Base-by-base conservation (phyloP, 2,888 invertebrate genomes). In the Scelioninae gen. 1 region DNA sequence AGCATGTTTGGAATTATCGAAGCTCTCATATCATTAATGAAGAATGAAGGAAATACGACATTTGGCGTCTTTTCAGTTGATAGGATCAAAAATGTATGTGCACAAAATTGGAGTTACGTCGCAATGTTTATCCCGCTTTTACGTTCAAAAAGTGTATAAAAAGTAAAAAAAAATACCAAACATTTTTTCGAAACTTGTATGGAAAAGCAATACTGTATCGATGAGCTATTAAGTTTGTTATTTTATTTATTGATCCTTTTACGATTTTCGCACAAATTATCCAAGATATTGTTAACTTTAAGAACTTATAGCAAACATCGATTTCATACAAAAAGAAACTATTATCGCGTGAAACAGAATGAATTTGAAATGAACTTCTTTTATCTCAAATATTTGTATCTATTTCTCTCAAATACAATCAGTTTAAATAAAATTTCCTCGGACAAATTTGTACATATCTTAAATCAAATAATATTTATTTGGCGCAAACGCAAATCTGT, bases 201-300 rank as follows among this genome's bases (percentile, higher is more conserved):
- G 0, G 32, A 15, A n/a, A 10, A 72, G 11, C 38, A 72, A 72
- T 63, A 72, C 63, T 65, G 74, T 45, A 15, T 31, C 13, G 49
- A 53, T 62, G 32, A 15, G n/a, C 13, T 34, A 47, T 69, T 38
- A n/a, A 40, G 10, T 7, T 34, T 71, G 31, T 49, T 47, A 15
- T 15, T 47, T 47, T 47, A 47, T 15, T 47, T 15, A 7, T 6
- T 47, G 1, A 15, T 31, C 29, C 23, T 23, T 23, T 2, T 23
- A 23, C 23, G 23, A n/a, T 23, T 23, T 23, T 23, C 23, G 23
- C 23, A 23, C 23, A 23, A 23, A 23, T 23, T 4, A 23, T 23
- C 23, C 23, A 4, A 23, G 23, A 23, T 23, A 23, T 89, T 75
- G n/a, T n/a, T n/a, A n/a, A n/a, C n/a, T n/a, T n/a, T n/a, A n/a